Evolutionary conservation across 2,113 vertebrate genomes (phyloP).

Genomic region (Cynocephalus volans): DNA sequence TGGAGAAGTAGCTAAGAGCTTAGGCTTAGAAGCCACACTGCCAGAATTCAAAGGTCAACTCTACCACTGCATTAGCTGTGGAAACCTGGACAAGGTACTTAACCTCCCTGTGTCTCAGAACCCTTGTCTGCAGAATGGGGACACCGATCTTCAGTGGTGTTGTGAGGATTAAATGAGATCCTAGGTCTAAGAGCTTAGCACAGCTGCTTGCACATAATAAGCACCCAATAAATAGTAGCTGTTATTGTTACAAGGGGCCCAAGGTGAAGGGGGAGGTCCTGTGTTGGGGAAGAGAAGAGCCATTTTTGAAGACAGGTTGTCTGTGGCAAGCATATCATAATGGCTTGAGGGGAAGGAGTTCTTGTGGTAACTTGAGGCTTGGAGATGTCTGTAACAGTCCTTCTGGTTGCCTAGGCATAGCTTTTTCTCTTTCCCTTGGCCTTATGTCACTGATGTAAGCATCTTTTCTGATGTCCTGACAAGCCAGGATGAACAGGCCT

Average conservation of each 20-base stretch:
- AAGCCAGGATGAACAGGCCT: neutral
- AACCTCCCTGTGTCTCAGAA: slow-evolving; percentile 25
- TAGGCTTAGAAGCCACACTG: neutral
- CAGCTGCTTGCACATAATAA: neutral
- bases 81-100: neutral
- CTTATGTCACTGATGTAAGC: neutral
- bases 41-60: neutral
- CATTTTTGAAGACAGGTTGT: slow-evolving; percentile 43
- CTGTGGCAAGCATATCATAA: neutral
- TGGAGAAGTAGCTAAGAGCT: neutral
- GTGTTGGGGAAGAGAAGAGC: neutral
- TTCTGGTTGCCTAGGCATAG: neutral
- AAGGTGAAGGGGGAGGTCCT: neutral
- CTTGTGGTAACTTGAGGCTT: neutral
- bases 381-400: neutral
- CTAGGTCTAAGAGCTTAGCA: neutral
- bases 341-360: neutral
- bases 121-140: neutral
- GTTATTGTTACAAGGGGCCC: neutral
- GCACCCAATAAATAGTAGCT: neutral
- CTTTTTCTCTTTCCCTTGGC: slow-evolving; percentile 42
- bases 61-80: neutral
- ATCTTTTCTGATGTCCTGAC: neutral
- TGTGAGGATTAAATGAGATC: neutral
- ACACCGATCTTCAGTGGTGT: neutral